Evolutionary conservation across 1,140 invertebrate genomes (phyloP), one percentile per base, ranked within the genome.

Genomic region (Holcopasites calliopsidis): DNA sequence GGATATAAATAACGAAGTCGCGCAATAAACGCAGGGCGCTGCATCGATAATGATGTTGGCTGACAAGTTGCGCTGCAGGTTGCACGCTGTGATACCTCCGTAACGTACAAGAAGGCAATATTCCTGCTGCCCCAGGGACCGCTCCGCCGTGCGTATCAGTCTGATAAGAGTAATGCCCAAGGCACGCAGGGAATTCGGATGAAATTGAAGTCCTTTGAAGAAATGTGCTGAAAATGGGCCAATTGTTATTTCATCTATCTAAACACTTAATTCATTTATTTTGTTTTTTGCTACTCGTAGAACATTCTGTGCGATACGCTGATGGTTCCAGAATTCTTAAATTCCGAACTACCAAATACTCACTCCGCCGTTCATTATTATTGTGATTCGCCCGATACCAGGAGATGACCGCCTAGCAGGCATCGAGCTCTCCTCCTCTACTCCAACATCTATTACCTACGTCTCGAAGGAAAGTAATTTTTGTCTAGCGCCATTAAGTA

Each of bases 41-140:
- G 85, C 84, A 86, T 88, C 84, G 85, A 85, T 88, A 87, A 88
- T 88, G 85, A 87, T 85, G 85, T 87, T 79, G 86, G 72, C 82
- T 74, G 81, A 88, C 85, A 80, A 88, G 85, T 88, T 85, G 86
- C 85, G 82, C 82, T 74, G 81, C 86, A 82, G 83, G 81, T 85
- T 87, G 80, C 83, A 71, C 76, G 76, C 79, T 77, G 77, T 55
- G 74, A 75, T 78, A 75, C 64, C 54, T 61, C 74, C 70, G 33
- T 74, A 74, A 74, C 75, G 28, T 77, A 62, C 75, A 64, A 40
- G 38, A 31, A 62, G 55, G 68, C 57, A 72, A 72, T 71, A 72
- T 72, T 47, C 74, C 74, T 21, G 49, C 16, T n/a, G 44, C 47
- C 21, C 40, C 31, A 31, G 49, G 68, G 57, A 76, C 44, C 55